Evolutionary conservation across 2,113 vertebrate genomes (phyloP).

Genomic region (Osmerus mordax): DNA sequence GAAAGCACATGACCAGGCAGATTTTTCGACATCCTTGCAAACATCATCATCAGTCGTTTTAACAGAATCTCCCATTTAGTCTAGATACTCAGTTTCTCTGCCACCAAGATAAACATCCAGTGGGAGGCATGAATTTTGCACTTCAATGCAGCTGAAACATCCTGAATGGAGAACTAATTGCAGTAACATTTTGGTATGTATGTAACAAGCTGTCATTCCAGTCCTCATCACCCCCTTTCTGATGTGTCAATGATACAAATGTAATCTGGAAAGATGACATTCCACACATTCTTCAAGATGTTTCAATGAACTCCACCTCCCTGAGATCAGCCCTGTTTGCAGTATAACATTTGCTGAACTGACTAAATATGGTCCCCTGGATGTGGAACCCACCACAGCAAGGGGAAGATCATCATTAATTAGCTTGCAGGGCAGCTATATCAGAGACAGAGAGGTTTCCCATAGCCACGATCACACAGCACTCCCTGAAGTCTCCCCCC

Average conservation of each 20-base stretch:
- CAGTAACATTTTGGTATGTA: too few relatives aligned
- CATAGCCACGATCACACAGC: conserved; percentile 18
- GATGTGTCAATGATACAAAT: neutral
- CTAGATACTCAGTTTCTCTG: too few relatives aligned
- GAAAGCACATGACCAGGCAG: too few relatives aligned
- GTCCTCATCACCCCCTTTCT: neutral
- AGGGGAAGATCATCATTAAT: neutral
- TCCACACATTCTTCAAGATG: neutral
- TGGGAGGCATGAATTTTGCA: too few relatives aligned
- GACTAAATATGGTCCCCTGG: neutral
- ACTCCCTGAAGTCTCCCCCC: neutral
- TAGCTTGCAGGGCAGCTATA: neutral
- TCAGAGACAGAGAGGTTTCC: neutral
- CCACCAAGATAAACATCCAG: too few relatives aligned
- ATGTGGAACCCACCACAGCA: neutral
- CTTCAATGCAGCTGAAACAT: too few relatives aligned
- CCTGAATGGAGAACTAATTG: too few relatives aligned
- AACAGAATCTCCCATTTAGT: too few relatives aligned
- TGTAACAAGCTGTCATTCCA: too few relatives aligned
- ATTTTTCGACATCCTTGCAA: too few relatives aligned
- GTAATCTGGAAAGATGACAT: neutral
- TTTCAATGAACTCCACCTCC: neutral
- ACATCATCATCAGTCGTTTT: too few relatives aligned
- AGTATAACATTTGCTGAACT: neutral
- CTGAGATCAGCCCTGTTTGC: neutral